A percentile compares a stretch with the other conserved stretches of the same genome.
These are phyloP conservation scores for Amphibalanus amphitrite DNA, from an alignment of 1,140 invertebrate species.

Conservation along the genomic window DNA sequence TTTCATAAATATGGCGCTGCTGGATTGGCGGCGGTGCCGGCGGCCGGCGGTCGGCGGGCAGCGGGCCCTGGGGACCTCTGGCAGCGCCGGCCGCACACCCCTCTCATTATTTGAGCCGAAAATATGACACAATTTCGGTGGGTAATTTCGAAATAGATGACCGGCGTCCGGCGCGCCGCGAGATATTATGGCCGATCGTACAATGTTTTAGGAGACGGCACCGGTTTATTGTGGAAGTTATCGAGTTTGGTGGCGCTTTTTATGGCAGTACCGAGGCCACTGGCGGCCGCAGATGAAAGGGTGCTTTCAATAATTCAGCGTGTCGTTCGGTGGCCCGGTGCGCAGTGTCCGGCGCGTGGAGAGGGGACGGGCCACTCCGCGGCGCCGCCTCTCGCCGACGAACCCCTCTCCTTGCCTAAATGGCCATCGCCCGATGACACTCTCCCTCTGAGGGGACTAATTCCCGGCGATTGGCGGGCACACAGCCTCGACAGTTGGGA, in stretches of 20 bases:
- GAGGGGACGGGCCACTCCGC: not conserved
- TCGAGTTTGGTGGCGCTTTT: not conserved
- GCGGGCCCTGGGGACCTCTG: not conserved
- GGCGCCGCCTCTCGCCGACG: too few relatives aligned
- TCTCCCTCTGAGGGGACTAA: too few relatives aligned
- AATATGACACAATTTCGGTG: not conserved
- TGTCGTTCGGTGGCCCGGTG: not conserved
- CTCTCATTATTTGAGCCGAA: not conserved
- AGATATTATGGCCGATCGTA: not conserved
- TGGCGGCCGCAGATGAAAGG: not conserved
- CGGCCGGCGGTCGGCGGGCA: not conserved
- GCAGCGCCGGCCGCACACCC: too few relatives aligned
- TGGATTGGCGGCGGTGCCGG: not conserved
- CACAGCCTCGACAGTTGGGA: too few relatives aligned
- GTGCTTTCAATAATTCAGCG: not conserved
- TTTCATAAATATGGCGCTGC: not conserved
- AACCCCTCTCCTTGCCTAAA: too few relatives aligned
- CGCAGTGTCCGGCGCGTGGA: not conserved
- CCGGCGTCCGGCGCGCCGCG: not conserved
- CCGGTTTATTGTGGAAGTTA: not conserved
- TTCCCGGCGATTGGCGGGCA: too few relatives aligned
- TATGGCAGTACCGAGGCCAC: not conserved
- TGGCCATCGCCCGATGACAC: too few relatives aligned
- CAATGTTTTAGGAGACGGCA: not conserved
- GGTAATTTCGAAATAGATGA: constrained; percentile 1